Percentiles rank a stretch among this genome's conserved stretches.
These are phyloP conservation scores for Polypterus senegalus DNA, from an alignment of 2,113 vertebrate genomes.

Conservation along the genomic window DNA sequence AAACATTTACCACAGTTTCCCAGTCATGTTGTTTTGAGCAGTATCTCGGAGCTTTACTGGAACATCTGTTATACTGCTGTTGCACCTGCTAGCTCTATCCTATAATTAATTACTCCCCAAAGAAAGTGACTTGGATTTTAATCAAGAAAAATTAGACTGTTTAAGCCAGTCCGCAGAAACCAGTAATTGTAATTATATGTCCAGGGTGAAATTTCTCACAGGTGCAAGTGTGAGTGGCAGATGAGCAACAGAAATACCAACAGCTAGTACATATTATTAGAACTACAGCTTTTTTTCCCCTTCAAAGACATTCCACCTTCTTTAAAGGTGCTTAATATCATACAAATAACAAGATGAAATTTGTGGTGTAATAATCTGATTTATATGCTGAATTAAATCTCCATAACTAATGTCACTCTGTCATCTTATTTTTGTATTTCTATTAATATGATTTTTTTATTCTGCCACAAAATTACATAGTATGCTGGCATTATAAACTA, in stretches of 20 bases:
- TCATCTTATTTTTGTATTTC: too few relatives aligned
- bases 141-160: constrained; percentile 23
- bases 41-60: constrained; percentile 4
- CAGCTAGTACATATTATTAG: constrained; percentile 20
- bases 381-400: too few relatives aligned
- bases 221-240: constrained; percentile 16
- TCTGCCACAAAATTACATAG: too few relatives aligned
- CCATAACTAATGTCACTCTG: too few relatives aligned
- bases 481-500: too few relatives aligned
- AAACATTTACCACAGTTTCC: too few relatives aligned
- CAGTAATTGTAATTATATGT: constrained; percentile 18
- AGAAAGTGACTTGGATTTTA: constrained; percentile 24
- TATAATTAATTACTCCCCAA: constrained; percentile 25
- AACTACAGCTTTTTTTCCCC: constrained; percentile 10
- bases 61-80: constrained; percentile 21
- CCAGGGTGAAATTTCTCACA: constrained; percentile 16
- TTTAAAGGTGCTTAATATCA: too few relatives aligned
- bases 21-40: not conserved
- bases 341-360: too few relatives aligned
- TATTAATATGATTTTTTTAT: too few relatives aligned
- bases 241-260: constrained; percentile 13
- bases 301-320: too few relatives aligned
- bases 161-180: constrained; percentile 12
- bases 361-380: too few relatives aligned
- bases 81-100: constrained; percentile 19